phyloP scores from a whole-genome alignment of 2,113 vertebrate species.

The Festucalex cinctus region DNA sequence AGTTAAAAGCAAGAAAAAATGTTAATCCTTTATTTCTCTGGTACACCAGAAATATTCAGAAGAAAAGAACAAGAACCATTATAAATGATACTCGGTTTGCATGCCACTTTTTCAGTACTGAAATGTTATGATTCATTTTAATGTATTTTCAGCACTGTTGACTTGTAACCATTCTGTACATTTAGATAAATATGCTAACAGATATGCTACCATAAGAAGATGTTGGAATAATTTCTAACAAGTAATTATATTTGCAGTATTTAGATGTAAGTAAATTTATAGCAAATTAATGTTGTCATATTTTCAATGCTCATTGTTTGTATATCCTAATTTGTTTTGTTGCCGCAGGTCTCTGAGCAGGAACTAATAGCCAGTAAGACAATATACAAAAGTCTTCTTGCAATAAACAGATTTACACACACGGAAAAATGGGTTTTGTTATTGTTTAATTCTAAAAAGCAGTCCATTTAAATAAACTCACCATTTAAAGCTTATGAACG shows the following conservation, averaged over 20 bases:
- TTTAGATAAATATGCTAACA: too few species aligned
- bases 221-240: slow-evolving; percentile 21
- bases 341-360: slow-evolving; percentile 45
- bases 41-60: neutral
- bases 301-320: slow-evolving; percentile 53
- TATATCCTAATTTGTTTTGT: slow-evolving; percentile 56
- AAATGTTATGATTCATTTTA: neutral
- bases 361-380: slow-evolving; percentile 3
- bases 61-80: neutral
- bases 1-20: neutral
- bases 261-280: slow-evolving; percentile 54
- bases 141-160: slow-evolving; percentile 25
- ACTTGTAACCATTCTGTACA: slow-evolving; percentile 54
- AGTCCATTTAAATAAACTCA: too few species aligned
- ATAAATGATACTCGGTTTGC: slow-evolving; percentile 50
- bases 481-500: too few species aligned
- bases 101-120: slow-evolving; percentile 54
- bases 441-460: too few species aligned
- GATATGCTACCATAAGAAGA: slow-evolving; percentile 31
- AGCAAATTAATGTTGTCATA: slow-evolving; percentile 41
- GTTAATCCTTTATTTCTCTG: neutral
- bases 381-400: slow-evolving; percentile 45
- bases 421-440: neutral
- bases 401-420: slow-evolving; percentile 69
- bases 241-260: slow-evolving; percentile 49